These are phyloP conservation scores for Rhingia campestris DNA, from an alignment of 2,888 invertebrate genomes.

Conservation along the genomic window DNA sequence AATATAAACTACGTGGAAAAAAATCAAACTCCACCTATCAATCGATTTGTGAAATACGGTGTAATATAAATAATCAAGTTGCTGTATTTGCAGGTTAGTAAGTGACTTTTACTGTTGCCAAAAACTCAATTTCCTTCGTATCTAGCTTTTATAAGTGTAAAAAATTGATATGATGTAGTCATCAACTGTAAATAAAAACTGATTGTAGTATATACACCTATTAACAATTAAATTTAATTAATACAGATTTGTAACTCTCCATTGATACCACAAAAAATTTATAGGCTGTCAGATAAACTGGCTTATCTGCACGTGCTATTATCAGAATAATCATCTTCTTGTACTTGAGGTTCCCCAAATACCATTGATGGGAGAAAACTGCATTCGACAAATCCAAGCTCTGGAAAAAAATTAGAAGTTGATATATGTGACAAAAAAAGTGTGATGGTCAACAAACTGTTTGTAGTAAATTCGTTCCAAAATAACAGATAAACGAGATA, in stretches of 20 bases:
- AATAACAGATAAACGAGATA: slow-evolving; percentile 74
- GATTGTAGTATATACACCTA: background rate
- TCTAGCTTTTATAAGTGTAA: slow-evolving; percentile 74
- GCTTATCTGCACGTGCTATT: slow-evolving; percentile 73
- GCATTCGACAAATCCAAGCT: slow-evolving; percentile 73
- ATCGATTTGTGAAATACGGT: too few relatives aligned
- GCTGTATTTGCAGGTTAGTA: too few relatives aligned
- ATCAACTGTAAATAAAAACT: slow-evolving; percentile 65
- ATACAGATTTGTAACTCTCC: slow-evolving; percentile 75
- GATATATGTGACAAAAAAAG: background rate
- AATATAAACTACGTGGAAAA: too few relatives aligned
- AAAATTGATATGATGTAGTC: slow-evolving; percentile 76
- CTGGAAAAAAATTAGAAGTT: slow-evolving; percentile 48
- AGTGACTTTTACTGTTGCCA: too few relatives aligned
- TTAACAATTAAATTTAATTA: background rate
- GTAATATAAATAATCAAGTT: too few relatives aligned
- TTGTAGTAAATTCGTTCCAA: slow-evolving; percentile 72
- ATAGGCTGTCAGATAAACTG: slow-evolving; percentile 75
- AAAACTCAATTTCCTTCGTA: slow-evolving; percentile 14
- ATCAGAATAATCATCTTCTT: slow-evolving; percentile 69
- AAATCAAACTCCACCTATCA: too few relatives aligned
- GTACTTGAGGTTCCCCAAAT: slow-evolving; percentile 73
- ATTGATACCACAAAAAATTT: slow-evolving; percentile 76
- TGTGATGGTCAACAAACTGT: slow-evolving; percentile 60
- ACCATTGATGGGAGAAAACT: slow-evolving; percentile 75